These are phyloP conservation scores for Trichogramma evanescens DNA, from an alignment of 2,888 invertebrate genomes.

Conservation along the genomic window DNA sequence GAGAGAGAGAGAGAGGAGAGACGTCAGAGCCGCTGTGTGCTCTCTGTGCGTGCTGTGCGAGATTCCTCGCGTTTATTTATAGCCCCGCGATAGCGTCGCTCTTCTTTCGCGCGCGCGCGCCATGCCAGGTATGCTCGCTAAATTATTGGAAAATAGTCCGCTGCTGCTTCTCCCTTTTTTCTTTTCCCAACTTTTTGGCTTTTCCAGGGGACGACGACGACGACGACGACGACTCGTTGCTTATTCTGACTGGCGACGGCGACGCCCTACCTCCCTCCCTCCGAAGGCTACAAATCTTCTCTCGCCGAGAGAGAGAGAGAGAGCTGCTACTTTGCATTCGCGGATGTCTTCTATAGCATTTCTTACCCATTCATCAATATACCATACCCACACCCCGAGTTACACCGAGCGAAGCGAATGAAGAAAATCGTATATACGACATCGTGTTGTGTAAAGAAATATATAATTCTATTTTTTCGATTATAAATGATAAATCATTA, in stretches of 20 bases:
- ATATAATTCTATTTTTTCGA: too few species aligned
- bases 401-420: too few species aligned
- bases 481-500: too few species aligned
- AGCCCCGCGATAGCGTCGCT: not conserved
- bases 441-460: too few species aligned
- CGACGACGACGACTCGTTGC: slow-evolving; percentile 15
- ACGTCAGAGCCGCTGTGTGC: not conserved
- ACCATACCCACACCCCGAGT: too few species aligned
- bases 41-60: too few species aligned
- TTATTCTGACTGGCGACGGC: slow-evolving; percentile 6
- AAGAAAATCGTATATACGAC: too few species aligned
- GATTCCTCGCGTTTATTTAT: not conserved
- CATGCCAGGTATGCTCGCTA: slow-evolving; percentile 24
- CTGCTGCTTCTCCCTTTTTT: slow-evolving; percentile 13
- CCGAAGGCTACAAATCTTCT: slow-evolving; percentile 17
- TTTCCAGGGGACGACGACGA: not conserved
- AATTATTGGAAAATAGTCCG: slow-evolving; percentile 47
- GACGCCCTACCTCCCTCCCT: not conserved
- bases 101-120: not conserved
- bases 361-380: too few species aligned
- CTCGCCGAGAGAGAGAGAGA: not conserved
- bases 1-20: not conserved
- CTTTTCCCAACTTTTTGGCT: slow-evolving; percentile 5
- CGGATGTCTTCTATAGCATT: not conserved
- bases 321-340: slow-evolving; percentile 16